Conservation (phyloP, 2,888 invertebrate genomes). For the Dioctria rufipes region DNA sequence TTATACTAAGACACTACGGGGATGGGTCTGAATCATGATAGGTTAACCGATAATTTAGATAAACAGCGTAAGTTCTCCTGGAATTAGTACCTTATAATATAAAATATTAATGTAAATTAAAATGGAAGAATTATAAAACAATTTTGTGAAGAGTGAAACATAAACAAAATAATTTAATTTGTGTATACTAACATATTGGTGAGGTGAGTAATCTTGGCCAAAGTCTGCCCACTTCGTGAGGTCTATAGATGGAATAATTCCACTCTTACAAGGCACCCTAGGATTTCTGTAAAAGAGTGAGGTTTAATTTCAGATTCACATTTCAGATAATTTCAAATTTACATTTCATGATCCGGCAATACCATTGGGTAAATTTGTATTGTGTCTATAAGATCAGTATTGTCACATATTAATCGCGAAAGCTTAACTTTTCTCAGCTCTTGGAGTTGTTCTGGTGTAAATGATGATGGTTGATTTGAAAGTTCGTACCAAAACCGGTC, state of each 20-base stretch:
- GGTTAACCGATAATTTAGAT: too few species aligned
- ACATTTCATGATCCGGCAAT: conserved; percentile 93
- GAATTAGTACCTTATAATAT: too few species aligned
- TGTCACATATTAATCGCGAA: conserved; percentile 90
- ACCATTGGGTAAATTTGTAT: conserved; percentile 94
- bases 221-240: conserved; percentile 92
- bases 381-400: conserved; percentile 92
- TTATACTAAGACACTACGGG: too few species aligned
- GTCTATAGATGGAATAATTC: conserved; percentile 89
- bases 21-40: too few species aligned
- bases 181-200: conserved; percentile 77
- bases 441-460: conserved; percentile 87
- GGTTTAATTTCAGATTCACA: conserved; percentile 6
- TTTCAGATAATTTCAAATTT: conserved; percentile 69
- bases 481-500: conserved; percentile 97
- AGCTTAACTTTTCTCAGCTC: conserved; percentile 87
- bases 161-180: neutral
- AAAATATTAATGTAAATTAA: too few species aligned
- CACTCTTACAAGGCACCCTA: conserved; percentile 92
- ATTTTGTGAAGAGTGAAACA: too few species aligned
- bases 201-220: conserved; percentile 72
- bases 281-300: conserved; percentile 81
- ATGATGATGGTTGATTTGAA: conserved; percentile 92
- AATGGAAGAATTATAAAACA: too few species aligned
- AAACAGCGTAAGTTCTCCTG: too few species aligned